These are phyloP conservation scores for Aramus guarauna DNA, from an alignment of 2,113 vertebrate genomes.

Conservation along the genomic window DNA sequence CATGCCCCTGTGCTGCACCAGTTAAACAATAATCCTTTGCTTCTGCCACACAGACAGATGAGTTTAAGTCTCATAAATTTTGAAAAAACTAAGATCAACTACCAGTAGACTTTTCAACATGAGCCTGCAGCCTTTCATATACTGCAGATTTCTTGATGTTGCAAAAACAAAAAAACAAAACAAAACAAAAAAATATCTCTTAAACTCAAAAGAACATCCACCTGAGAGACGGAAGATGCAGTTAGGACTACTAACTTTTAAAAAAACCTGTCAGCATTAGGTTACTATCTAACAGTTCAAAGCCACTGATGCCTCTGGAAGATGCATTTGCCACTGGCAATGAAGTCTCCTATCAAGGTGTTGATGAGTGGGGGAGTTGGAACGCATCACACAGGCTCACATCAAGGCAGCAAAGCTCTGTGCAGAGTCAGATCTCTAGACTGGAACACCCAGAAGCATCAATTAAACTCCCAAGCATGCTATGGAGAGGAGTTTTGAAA, in stretches of 20 bases:
- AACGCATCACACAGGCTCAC: background rate
- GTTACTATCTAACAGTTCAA: background rate
- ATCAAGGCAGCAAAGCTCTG: background rate
- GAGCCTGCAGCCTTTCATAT: background rate
- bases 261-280: background rate
- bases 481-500: background rate
- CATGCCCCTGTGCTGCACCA: background rate
- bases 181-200: no score
- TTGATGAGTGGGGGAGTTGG: background rate
- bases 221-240: background rate
- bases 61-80: background rate
- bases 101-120: background rate
- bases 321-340: background rate
- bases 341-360: background rate
- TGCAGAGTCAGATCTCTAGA: background rate
- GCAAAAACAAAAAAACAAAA: background rate
- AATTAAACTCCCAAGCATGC: background rate
- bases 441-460: background rate
- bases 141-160: background rate
- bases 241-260: background rate
- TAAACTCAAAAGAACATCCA: background rate
- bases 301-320: background rate
- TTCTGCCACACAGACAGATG: background rate
- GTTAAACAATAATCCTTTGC: background rate
- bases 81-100: background rate